Conservation (phyloP, 2,797 vertebrate genomes). For the Macrochelys suwanniensis region DNA sequence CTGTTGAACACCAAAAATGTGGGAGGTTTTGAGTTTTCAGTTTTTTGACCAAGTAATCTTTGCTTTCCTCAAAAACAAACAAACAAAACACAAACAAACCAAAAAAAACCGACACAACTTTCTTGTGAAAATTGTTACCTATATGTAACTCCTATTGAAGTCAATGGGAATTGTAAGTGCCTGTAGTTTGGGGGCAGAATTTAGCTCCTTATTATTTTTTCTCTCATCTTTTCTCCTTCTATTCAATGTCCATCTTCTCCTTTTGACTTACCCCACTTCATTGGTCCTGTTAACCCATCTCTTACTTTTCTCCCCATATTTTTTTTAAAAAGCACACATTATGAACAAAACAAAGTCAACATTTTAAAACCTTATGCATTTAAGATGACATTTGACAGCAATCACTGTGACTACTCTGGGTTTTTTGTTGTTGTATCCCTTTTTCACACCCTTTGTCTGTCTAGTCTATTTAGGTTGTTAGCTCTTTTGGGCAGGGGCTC, state of each 20-base stretch:
- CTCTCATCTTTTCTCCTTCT: background rate
- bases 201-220: background rate
- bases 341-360: background rate
- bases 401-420: background rate
- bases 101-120: background rate
- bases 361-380: background rate
- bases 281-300: background rate
- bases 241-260: background rate
- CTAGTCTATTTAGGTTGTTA: background rate
- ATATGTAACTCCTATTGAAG: background rate
- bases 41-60: background rate
- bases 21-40: background rate
- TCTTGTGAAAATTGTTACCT: background rate
- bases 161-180: background rate
- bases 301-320: background rate
- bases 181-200: background rate
- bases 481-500: background rate
- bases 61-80: no score
- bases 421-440: background rate
- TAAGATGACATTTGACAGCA: background rate
- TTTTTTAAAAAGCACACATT: background rate
- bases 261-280: background rate
- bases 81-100: no score
- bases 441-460: background rate
- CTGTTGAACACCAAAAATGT: background rate